Evolutionary conservation across 2,797 vertebrate species (phyloP).

Genomic region (Okamejei kenojei): DNA sequence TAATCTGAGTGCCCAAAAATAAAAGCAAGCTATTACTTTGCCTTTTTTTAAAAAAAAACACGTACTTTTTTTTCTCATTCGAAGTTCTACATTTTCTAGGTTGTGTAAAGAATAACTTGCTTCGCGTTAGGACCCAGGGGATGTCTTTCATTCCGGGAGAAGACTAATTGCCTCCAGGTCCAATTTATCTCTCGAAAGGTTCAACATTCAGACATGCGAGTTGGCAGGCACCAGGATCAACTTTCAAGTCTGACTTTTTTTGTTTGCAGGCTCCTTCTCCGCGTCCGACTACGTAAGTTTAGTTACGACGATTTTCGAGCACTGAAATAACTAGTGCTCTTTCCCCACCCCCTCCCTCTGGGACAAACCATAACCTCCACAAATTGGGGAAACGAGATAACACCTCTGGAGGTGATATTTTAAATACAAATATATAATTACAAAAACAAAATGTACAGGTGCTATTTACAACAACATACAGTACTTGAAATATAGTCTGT

Average conservation of each 20-base stretch:
- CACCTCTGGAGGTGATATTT: conserved; percentile 58
- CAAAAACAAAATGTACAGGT: conserved; percentile 79
- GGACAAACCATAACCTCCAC: conserved; percentile 43
- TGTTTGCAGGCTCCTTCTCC: conserved; percentile 39
- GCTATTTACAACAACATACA: conserved; percentile 75
- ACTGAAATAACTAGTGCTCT: conserved; percentile 41
- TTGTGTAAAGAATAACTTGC: neutral
- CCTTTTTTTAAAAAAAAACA: too few relatives aligned
- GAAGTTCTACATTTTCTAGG: neutral
- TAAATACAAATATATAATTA: conserved; percentile 97
- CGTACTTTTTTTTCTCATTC: neutral
- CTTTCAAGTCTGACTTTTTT: conserved; percentile 39
- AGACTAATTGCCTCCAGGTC: conserved; percentile 33
- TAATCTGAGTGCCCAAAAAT: neutral
- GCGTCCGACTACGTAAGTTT: conserved; percentile 47
- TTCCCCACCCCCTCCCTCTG: neutral
- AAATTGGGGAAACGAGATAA: conserved; percentile 48
- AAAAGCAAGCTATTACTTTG: neutral
- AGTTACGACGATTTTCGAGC: conserved; percentile 42
- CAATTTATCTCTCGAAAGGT: conserved; percentile 29
- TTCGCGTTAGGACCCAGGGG: conserved; percentile 32
- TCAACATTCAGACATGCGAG: conserved; percentile 33
- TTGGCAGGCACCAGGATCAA: conserved; percentile 29
- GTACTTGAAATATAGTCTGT: conserved; percentile 41
- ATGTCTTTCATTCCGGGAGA: neutral